Evolutionary conservation across 2,797 vertebrate species (phyloP), one percentile per base, ranked within the genome.

Genomic region (Chanos chanos): DNA sequence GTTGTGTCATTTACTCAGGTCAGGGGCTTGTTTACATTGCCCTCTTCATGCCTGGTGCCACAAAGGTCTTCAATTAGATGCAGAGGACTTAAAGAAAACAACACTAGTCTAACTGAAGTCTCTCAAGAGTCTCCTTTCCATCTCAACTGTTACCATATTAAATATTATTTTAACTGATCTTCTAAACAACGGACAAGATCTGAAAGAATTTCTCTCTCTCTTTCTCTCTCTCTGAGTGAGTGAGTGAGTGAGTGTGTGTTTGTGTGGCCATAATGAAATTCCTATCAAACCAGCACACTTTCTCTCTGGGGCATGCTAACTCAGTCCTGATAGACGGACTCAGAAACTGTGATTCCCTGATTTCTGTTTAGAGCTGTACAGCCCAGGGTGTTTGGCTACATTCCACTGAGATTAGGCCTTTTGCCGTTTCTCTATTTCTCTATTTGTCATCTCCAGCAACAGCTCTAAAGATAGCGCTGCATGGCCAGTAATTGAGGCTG

Each of bases 401-500:
- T 43, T 64, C 51, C 40, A 71, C 59, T 50, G 27, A 61, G 64
- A 61, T 68, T 71, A 52, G 43, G 44, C 36, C 15, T 31, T 28
- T 15, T 51, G 33, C 36, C 36, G 18, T 62, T 71, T 64, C 61
- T 47, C 51, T 47, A 21, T 69, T 50, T 49, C 66, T 70, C 61
- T 31, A 53, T 50, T 68, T 71, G 33, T 51, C 58, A 63, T 73
- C 67, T 72, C 25, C 43, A 44, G 13, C 39, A 57, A 62, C 24
- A 19, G 52, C 60, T 71, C 28, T 36, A 10, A 37, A 64, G 51
- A 53, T 64, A 57, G 21, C 36, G 49, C 48, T 57, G 45, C 27
- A 40, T 37, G 57, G 49, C 31, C 54, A 15, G 68, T 69, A 66
- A 68, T 61, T 71, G 61, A 74, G 43, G 51, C 45, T 68, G 58